Evolutionary conservation across 2,888 invertebrate species (phyloP).

Genomic region (Pegoplata infirma): DNA sequence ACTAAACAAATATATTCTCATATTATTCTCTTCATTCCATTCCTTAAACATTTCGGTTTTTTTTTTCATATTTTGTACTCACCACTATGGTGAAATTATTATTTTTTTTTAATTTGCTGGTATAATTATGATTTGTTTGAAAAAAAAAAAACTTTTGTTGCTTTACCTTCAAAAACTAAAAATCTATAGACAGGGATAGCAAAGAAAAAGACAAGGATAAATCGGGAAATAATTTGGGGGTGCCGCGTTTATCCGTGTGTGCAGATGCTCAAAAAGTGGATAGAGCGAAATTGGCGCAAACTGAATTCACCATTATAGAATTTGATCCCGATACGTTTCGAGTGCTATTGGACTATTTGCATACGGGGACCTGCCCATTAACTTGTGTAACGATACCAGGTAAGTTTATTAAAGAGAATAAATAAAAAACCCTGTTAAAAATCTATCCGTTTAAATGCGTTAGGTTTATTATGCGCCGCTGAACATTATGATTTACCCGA

Average conservation of each 20-base stretch:
- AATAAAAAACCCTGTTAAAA: too few relatives aligned
- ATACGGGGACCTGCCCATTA: constrained; percentile 94
- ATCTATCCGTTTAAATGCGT: too few relatives aligned
- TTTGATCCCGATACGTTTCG: constrained; percentile 96
- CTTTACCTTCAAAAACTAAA: constrained; percentile 30
- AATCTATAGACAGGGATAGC: constrained; percentile 84
- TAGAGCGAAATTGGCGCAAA: constrained; percentile 93
- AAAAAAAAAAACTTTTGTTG: constrained; percentile 47
- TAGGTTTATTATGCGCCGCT: constrained; percentile 90
- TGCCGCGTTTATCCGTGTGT: constrained; percentile 93
- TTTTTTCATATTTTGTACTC: too few relatives aligned
- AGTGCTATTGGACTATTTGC: constrained; percentile 92
- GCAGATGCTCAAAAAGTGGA: constrained; percentile 97
- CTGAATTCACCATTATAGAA: constrained; percentile 96
- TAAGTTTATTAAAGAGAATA: too few relatives aligned
- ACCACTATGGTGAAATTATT: constrained; percentile 16
- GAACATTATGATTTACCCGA: constrained; percentile 97
- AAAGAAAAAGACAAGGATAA: constrained; percentile 91
- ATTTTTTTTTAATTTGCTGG: constrained; percentile 43
- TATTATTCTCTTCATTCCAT: constrained; percentile 37
- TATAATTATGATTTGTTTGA: constrained; percentile 42
- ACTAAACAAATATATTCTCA: constrained; percentile 20
- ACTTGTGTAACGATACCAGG: constrained; percentile 96
- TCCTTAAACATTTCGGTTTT: background rate
- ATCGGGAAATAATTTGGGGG: constrained; percentile 84